Evolutionary conservation across 2,113 vertebrate species (phyloP).

Genomic region (Brachyhypopomus occidentalis): DNA sequence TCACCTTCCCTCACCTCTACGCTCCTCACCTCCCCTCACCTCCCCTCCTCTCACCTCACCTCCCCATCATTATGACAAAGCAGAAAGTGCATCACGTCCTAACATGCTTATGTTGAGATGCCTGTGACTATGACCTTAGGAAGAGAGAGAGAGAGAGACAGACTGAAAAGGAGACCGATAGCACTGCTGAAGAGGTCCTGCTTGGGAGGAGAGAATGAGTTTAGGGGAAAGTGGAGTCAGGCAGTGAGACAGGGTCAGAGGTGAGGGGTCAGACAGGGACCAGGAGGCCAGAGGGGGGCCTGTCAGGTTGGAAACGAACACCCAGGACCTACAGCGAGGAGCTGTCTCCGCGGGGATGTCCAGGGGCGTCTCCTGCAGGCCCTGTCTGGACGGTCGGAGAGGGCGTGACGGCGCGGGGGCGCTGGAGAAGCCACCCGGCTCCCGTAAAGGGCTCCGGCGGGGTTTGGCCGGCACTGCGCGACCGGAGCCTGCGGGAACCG

Average conservation of each 20-base stretch:
- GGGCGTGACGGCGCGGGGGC: constrained; percentile 77
- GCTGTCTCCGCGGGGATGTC: constrained; percentile 67
- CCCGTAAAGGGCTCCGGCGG: constrained; percentile 72
- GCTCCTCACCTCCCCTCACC: too few relatives aligned
- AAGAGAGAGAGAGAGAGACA: too few relatives aligned
- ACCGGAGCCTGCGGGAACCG: constrained; percentile 72
- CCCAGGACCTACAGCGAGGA: constrained; percentile 77
- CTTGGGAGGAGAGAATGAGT: not conserved
- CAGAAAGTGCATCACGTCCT: not conserved
- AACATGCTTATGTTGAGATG: too few relatives aligned
- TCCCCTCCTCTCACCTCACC: not conserved
- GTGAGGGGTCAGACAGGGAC: too few relatives aligned
- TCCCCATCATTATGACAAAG: not conserved
- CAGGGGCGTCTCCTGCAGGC: constrained; percentile 64
- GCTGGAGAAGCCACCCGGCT: constrained; percentile 73
- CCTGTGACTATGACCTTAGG: too few relatives aligned
- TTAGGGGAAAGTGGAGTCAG: too few relatives aligned
- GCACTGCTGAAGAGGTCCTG: not conserved
- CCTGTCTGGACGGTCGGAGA: constrained; percentile 24
- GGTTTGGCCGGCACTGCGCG: constrained; percentile 80
- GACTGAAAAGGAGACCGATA: too few relatives aligned
- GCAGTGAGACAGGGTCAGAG: not conserved
- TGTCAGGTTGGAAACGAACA: not conserved
- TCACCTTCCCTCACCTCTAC: not conserved
- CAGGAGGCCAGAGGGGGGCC: not conserved